Evolutionary conservation across 2,888 invertebrate genomes (phyloP).

Genomic region (Scaptomyza cyrtandrae): DNA sequence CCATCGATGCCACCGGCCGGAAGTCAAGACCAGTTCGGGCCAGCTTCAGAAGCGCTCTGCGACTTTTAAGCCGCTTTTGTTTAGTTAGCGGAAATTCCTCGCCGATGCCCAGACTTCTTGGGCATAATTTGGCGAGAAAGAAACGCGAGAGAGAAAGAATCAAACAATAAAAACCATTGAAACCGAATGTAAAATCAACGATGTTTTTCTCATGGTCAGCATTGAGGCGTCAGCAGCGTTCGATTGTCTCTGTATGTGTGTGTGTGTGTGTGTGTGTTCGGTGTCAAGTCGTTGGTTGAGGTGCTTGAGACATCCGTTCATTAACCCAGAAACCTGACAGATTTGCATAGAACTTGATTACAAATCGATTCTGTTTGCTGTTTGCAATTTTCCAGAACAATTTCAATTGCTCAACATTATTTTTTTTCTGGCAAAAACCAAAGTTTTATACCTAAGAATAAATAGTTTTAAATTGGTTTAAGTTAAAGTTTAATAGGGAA

Average conservation of each 20-base stretch:
- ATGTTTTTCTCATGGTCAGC: conserved; percentile 46
- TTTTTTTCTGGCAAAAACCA: not conserved
- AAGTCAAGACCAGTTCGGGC: conserved; percentile 66
- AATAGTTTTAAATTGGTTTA: no score
- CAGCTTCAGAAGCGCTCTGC: conserved; percentile 30
- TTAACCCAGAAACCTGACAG: conserved; percentile 65
- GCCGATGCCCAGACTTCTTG: conserved; percentile 22
- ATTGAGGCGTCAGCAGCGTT: conserved; percentile 30
- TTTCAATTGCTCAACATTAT: conserved; percentile 4
- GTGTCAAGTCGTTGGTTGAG: conserved; percentile 52
- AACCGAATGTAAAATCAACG: conserved; percentile 20
- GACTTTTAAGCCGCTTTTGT: conserved; percentile 26
- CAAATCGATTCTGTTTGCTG: conserved; percentile 42
- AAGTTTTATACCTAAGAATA: not conserved
- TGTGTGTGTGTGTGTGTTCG: conserved; percentile 31
- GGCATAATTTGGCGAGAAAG: conserved; percentile 51
- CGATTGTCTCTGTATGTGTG: conserved; percentile 29
- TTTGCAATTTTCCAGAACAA: conserved; percentile 26
- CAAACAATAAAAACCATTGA: not conserved
- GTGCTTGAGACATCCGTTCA: conserved; percentile 66
- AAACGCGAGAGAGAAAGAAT: not conserved
- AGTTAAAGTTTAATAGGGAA: no score
- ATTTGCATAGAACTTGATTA: conserved; percentile 56
- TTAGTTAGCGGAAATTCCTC: conserved; percentile 58
- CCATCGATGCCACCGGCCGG: conserved; percentile 52